Evolutionary conservation across 2,113 vertebrate genomes (phyloP).

Genomic region (Cyanistes caeruleus): DNA sequence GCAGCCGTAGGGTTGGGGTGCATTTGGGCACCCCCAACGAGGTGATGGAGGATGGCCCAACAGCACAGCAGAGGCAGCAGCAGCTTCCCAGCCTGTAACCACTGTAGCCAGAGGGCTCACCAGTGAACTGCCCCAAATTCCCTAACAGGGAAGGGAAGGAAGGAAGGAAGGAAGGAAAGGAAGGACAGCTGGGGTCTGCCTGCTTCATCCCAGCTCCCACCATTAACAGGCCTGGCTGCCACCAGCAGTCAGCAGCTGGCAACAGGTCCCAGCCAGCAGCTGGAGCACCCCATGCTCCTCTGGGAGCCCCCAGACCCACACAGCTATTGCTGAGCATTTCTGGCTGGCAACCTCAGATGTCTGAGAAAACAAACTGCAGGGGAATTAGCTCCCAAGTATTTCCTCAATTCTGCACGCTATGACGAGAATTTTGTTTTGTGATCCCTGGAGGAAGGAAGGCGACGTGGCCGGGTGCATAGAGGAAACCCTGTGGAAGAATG

Average conservation of each 20-base stretch:
- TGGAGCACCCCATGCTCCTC: neutral
- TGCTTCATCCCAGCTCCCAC: neutral
- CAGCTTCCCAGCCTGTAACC: neutral
- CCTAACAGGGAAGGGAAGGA: too few species aligned
- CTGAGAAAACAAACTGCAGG: slow-evolving; percentile 29
- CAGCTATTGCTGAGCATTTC: neutral
- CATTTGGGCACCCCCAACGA: neutral
- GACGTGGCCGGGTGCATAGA: fast-evolving
- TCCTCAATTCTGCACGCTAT: slow-evolving; percentile 41
- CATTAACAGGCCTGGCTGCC: fast-evolving
- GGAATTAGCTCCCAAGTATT: slow-evolving; percentile 52
- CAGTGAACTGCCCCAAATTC: fast-evolving
- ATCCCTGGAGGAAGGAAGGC: neutral
- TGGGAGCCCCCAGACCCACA: neutral
- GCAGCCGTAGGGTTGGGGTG: fast-evolving
- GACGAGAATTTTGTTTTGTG: slow-evolving; percentile 54
- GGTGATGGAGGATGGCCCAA: fast-evolving
- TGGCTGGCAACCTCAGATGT: neutral
- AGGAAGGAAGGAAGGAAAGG: neutral
- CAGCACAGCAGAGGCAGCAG: neutral
- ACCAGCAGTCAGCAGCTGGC: neutral
- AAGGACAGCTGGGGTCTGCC: neutral
- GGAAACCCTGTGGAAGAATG: neutral
- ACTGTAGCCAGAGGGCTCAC: fast-evolving
- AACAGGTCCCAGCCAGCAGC: fast-evolving